Evolutionary conservation across 2,888 invertebrate genomes (phyloP).

Genomic region (Chesias legatella): DNA sequence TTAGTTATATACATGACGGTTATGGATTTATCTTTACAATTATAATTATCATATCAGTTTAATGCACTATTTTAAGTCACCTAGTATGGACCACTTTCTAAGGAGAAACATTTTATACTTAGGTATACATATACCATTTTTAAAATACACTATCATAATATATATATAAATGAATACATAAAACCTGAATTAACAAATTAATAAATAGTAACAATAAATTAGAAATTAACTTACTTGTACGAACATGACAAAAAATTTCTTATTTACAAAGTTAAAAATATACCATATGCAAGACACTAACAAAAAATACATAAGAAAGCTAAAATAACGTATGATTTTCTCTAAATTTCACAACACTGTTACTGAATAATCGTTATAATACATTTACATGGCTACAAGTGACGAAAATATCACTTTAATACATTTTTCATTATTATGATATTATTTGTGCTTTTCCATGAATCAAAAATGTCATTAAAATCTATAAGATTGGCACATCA

Average conservation of each 20-base stretch:
- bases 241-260: constrained; percentile 14
- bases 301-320: constrained; percentile 10
- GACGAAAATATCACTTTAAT: constrained; percentile 29
- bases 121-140: constrained; percentile 15
- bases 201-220: no score
- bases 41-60: constrained; percentile 60
- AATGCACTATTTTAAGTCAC: constrained; percentile 79
- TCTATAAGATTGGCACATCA: constrained; percentile 50
- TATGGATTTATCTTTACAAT: constrained; percentile 49
- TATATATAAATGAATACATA: no score
- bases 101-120: constrained; percentile 44
- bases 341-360: constrained; percentile 59
- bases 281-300: constrained; percentile 1
- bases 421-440: constrained; percentile 27
- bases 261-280: constrained; percentile 14
- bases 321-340: constrained; percentile 26
- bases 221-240: no score
- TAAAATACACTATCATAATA: no score
- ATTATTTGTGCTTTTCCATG: constrained; percentile 38
- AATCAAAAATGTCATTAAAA: constrained; percentile 33
- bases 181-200: no score
- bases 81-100: constrained; percentile 79
- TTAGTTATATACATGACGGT: constrained; percentile 67
- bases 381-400: constrained; percentile 41
- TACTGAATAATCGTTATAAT: constrained; percentile 38